Evolutionary conservation across 2,888 invertebrate genomes (phyloP).

Genomic region (Schizotus pectinicornis): DNA sequence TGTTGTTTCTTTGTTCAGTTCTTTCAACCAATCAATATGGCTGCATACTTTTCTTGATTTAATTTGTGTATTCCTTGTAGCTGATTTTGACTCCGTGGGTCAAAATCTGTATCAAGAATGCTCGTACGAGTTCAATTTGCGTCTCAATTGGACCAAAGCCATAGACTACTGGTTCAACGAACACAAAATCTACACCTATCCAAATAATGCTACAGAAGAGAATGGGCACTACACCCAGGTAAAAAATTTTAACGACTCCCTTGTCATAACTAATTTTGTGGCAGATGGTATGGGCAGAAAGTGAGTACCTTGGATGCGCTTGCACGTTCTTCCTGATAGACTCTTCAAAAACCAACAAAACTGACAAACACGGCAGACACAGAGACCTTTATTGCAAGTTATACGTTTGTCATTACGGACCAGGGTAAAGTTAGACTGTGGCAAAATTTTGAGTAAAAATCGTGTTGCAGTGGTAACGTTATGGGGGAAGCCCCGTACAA

Average conservation of each 20-base stretch:
- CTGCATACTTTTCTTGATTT: too few relatives aligned
- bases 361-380: slow-evolving; percentile 64
- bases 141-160: slow-evolving; percentile 68
- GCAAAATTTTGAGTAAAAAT: too few relatives aligned
- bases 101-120: slow-evolving; percentile 37
- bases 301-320: slow-evolving; percentile 81
- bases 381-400: slow-evolving; percentile 64
- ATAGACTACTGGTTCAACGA: slow-evolving; percentile 80
- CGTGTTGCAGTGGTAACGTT: too few relatives aligned
- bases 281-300: slow-evolving; percentile 84
- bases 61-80: slow-evolving; percentile 30
- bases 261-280: slow-evolving; percentile 27
- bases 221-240: slow-evolving; percentile 85
- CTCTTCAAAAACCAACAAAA: too few relatives aligned
- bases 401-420: slow-evolving; percentile 85
- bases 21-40: background rate
- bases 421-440: slow-evolving; percentile 62
- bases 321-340: slow-evolving; percentile 70
- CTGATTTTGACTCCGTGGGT: slow-evolving; percentile 36
- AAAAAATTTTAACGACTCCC: slow-evolving; percentile 23
- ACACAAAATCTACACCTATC: slow-evolving; percentile 70
- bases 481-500: too few relatives aligned
- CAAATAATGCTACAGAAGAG: slow-evolving; percentile 68
- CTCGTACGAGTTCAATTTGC: slow-evolving; percentile 20
- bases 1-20: too few relatives aligned